Conservation (phyloP, 2,888 invertebrate species). For the Stegophylla sp. region DNA sequence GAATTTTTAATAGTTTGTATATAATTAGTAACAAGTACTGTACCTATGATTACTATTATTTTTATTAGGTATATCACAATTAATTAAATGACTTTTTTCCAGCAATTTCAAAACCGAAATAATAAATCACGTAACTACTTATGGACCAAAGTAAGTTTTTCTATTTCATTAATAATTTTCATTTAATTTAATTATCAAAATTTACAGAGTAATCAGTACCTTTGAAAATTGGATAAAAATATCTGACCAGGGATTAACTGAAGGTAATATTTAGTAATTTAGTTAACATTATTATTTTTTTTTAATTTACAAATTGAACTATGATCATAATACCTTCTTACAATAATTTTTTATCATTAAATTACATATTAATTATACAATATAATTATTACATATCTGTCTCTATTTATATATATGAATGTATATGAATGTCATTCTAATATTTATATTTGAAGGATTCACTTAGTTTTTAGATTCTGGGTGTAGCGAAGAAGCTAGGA, state of each 20-base stretch:
- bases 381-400: no score
- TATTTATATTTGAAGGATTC: no score
- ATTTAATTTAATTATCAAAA: not conserved
- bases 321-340: no score
- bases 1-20: not conserved
- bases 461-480: no score
- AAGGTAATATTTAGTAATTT: slow-evolving; percentile 49
- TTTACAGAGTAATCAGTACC: slow-evolving; percentile 44
- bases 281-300: no score
- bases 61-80: not conserved
- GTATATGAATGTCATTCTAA: no score
- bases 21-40: not conserved
- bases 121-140: slow-evolving; percentile 26
- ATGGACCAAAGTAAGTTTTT: slow-evolving; percentile 40
- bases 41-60: not conserved
- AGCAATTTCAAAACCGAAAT: slow-evolving; percentile 40
- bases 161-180: not conserved
- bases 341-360: no score
- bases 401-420: no score
- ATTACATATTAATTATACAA: no score
- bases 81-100: not conserved
- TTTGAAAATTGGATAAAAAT: slow-evolving; percentile 55
- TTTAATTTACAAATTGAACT: no score
- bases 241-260: slow-evolving; percentile 39
- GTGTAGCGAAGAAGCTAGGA: no score